A percentile compares a stretch with the other conserved stretches of the same genome.
Conservation (phyloP, 1,140 invertebrate species). For the Cardiocondyla obscurior region DNA sequence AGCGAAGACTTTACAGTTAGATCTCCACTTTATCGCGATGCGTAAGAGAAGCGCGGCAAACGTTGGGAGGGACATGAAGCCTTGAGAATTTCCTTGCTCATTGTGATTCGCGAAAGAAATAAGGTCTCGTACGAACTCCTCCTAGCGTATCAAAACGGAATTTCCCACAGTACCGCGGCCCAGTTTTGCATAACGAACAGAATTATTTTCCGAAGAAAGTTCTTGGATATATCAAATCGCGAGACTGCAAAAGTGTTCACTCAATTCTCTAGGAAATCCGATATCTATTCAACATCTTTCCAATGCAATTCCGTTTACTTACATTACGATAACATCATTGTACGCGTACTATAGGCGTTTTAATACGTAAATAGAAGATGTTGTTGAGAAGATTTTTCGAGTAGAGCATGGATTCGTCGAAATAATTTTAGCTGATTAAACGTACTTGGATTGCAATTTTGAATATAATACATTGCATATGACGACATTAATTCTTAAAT, state of each 20-base stretch:
- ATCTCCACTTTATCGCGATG: constrained; percentile 13
- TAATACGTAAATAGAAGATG: neutral
- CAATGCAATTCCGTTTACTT: constrained; percentile 28
- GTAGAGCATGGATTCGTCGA: neutral
- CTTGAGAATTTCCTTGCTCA: constrained; percentile 35
- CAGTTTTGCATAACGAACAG: constrained; percentile 49
- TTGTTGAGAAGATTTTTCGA: neutral
- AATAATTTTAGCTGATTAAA: neutral
- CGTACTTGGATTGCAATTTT: no score
- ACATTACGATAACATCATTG: neutral
- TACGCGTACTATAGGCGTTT: neutral
- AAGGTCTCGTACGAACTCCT: constrained; percentile 26
- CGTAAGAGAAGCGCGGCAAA: constrained; percentile 1
- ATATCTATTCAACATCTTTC: neutral
- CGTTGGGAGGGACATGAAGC: neutral
- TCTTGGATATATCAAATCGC: neutral
- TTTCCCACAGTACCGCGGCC: constrained; percentile 37
- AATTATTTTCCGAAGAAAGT: neutral
- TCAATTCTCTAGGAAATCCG: neutral
- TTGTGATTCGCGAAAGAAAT: constrained; percentile 45
- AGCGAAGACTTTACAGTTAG: constrained; percentile 46
- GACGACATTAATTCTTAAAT: no score
- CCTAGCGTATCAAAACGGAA: constrained; percentile 23
- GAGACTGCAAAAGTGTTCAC: neutral
- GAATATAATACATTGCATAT: no score